Base-by-base conservation (phyloP, 2,797 vertebrate genomes). In the Octomys mimax region DNA sequence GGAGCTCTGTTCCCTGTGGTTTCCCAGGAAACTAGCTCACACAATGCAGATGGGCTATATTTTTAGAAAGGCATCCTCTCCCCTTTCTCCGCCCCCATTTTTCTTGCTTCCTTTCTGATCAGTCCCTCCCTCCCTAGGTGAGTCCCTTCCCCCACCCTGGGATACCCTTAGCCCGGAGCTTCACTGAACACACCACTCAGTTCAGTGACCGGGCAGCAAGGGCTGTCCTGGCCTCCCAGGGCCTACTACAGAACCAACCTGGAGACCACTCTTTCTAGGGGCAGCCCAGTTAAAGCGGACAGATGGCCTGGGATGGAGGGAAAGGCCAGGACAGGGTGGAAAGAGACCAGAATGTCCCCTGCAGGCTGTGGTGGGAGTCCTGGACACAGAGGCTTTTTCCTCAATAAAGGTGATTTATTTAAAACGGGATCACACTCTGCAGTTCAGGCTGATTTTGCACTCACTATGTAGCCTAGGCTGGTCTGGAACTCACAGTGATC, bases 21-120 rank as follows among this genome's bases (percentile, higher is more conserved):
- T 95, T 97, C 97, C 95, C 5, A 62, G 95, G 95, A 93, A 97
- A 96, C 96, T 73, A 81, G 93, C 91, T 90, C 87, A 93, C 78
- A 92, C 87, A 57, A 75, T 90, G 89, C 95, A 95, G 95, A 93
- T 71, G 57, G 96, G 96, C 62, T 80, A 31, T 97, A 97, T 96
- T 98, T 97, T 97, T 98, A 98, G 96, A 95, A 93, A 54, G 59
- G 87, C 16, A 2, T 89, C 91, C 96, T 92, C 89, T 71, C 57
- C 24, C 81, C 95, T 66, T 46, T n/a, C 39, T 28, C 77, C n/a
- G 31, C n/a, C 28, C 66, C 31, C 84, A 68, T 12, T 46, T 49
- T n/a, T 59, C 64, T 39, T 62, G 64, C 46, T 54, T 61, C 87
- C 70, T 83, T 80, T 93, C 89, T 84, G 82, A 80, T 66, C 49